These are phyloP conservation scores for Osmerus eperlanus DNA, from an alignment of 2,113 vertebrate species.

Conservation along the genomic window DNA sequence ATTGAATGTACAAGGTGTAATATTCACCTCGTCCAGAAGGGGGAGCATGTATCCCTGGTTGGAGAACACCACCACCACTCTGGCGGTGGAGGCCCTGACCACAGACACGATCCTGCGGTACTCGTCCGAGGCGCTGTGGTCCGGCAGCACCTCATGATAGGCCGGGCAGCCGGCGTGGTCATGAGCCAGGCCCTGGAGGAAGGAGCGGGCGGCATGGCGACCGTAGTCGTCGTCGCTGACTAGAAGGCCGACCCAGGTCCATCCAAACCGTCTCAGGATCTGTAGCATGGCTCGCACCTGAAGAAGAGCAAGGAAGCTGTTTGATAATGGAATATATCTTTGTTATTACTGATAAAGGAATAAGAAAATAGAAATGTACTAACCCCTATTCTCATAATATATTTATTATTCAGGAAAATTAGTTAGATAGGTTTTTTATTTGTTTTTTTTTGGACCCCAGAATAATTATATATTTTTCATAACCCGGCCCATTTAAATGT, in stretches of 20 bases:
- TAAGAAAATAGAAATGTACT: not conserved
- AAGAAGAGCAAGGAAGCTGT: not conserved
- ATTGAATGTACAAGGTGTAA: not conserved
- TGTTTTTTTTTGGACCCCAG: no score
- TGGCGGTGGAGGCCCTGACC: constrained; percentile 51
- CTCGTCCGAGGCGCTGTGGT: constrained; percentile 37
- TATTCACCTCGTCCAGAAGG: constrained; percentile 54
- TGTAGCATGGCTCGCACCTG: constrained; percentile 34
- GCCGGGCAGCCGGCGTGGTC: constrained; percentile 55
- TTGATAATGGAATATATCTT: not conserved
- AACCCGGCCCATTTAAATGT: no score
- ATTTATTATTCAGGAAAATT: no score
- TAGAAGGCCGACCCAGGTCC: constrained; percentile 41
- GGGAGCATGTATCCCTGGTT: constrained; percentile 48
- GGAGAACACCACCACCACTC: constrained; percentile 46
- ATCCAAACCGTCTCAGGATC: constrained; percentile 25
- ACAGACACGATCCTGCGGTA: constrained; percentile 52
- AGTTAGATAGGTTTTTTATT: no score
- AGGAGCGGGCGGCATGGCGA: constrained; percentile 42
- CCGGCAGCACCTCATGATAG: constrained; percentile 58
- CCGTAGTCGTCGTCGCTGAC: constrained; percentile 65
- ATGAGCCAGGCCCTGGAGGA: constrained; percentile 42
- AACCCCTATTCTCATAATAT: no score
- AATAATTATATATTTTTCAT: no score
- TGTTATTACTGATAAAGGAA: not conserved